These are phyloP conservation scores for Sarotherodon lohbergeri DNA, from an alignment of 2,113 vertebrate genomes.

Conservation along the genomic window DNA sequence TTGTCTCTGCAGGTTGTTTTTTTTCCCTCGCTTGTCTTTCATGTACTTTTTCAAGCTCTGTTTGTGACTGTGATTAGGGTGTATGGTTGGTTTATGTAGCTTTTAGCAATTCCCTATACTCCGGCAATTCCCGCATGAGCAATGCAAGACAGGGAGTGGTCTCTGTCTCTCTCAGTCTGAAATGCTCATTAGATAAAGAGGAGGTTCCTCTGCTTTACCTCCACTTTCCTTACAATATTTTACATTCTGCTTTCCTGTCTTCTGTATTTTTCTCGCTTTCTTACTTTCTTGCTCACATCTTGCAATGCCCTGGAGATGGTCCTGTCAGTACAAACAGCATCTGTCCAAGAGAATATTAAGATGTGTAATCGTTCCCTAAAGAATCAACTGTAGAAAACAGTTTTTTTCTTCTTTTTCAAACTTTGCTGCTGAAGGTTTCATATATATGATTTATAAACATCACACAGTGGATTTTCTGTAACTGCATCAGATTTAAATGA, in stretches of 20 bases:
- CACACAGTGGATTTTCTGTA: not conserved
- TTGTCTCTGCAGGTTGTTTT: not conserved
- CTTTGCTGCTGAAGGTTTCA: conserved; percentile 6
- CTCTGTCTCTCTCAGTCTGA: not conserved
- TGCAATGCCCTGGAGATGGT: conserved; percentile 45
- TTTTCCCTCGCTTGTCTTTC: not conserved
- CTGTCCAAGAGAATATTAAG: conserved; percentile 49
- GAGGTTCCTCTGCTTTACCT: not conserved
- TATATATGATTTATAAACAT: not conserved
- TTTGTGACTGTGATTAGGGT: conserved; percentile 4
- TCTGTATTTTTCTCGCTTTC: conserved; percentile 1
- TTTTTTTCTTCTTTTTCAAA: not conserved
- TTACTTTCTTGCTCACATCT: not conserved
- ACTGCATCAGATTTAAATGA: not conserved
- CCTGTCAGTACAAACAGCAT: conserved; percentile 48
- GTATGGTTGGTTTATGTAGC: conserved; percentile 5
- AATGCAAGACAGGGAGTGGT: not conserved
- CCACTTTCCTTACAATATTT: not conserved
- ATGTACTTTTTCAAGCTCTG: not conserved
- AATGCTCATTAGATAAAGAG: conserved; percentile 20
- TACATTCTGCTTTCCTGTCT: not conserved
- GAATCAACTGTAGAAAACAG: not conserved
- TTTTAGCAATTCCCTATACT: conserved; percentile 23
- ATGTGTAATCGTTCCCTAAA: conserved; percentile 43
- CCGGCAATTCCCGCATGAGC: conserved; percentile 1